Base-by-base conservation (phyloP, 2,888 invertebrate genomes). In the Agonopterix subpropinquella region DNA sequence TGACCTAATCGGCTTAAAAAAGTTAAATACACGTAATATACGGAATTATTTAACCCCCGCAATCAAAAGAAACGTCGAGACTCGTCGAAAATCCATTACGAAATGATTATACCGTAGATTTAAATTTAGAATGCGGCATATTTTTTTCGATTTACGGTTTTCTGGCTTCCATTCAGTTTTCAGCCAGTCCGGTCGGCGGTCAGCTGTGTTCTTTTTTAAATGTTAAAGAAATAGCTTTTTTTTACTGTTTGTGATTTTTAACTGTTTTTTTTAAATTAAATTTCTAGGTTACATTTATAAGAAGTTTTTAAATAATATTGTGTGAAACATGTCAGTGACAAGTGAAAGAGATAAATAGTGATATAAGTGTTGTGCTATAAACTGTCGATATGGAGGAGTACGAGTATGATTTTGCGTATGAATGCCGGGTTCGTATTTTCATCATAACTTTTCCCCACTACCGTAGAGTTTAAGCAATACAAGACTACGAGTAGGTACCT, bases 331-430 rank as follows among this genome's bases (percentile, higher is more conserved):
- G 77, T 59, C 53, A 67, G 61, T 73, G 62, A 53, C 69, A 62
- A 69, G 70, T 76, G 73, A 65, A 65, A 37, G 46, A 47, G 41
- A 51, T 46, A 48, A 43, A 37, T 48, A 51, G 41, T 28, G 28
- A n/a, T 44, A 11, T 37, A 18, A 42, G 49, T 47, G 45, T 47
- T 45, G 45, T 57, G 57, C 55, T 62, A 70, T 68, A 67, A 57
- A 44, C 61, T 55, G 45, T 63, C 61, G 67, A 72, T 68, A 80
- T 89, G 89, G 87, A 86, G 61, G 88, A 89, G 56, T 89, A 90
- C 75, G 91, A 92, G 67, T 92, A 92, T 80, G 90, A 92, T 80
- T 92, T 92, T 84, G 89, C 90, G 56, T 92, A 89, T 78, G 92
- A 92, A 80, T 91, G 91, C 83, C 89, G 90, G 92, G 92, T 92